Base-by-base conservation (phyloP, 2,113 vertebrate genomes). In the Amia ocellicauda region DNA sequence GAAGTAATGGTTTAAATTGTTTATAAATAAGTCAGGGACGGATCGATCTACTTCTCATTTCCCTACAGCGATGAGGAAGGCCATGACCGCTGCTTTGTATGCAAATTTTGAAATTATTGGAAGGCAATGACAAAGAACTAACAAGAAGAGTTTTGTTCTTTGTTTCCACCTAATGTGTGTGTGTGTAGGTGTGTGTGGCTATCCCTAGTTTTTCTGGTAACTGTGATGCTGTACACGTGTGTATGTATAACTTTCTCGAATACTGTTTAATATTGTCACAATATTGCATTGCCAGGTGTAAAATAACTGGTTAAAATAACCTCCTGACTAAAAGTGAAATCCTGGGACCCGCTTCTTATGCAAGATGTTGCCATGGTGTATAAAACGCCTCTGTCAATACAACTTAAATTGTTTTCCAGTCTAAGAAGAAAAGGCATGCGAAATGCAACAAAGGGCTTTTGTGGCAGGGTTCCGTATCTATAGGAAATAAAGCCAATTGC, bases 71-170 rank as follows among this genome's bases (percentile, higher is more conserved):
- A 43, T 14, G 22, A 58, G 63, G 55, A 50, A 58, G 27, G 50
- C 55, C n/a, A 23, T 31, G 42, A 29, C 28, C 14, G 31, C 42
- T 49, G 58, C 63, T 43, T 58, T 27, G 50, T 31, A 58, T 40
- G 63, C 29, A 31, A 45, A 54, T 56, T 16, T 17, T 7, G 16
- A 20, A 49, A 26, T 14, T 14, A 50, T 7, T 28, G 24, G 52
- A 55, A 53, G 20, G 5, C 31, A 36, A 11, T 36, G 31, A 36
- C 31, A 5, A 5, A 36, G 31, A 36, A 2, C 31, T 2, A 36
- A 2, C 31, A 36, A 36, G 11, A 7, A 36, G 5, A 36, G 5
- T 36, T 7, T 11, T 7, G 31, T 2, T 36, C 31, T 36, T 36
- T 36, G 5, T 36, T n/a, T n/a, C n/a, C n/a, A n/a, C n/a, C n/a